A percentile compares a stretch with the other conserved stretches of the same genome.
Evolutionary conservation across 2,113 vertebrate genomes (phyloP).

Genomic region (Triplophysa rosa): DNA sequence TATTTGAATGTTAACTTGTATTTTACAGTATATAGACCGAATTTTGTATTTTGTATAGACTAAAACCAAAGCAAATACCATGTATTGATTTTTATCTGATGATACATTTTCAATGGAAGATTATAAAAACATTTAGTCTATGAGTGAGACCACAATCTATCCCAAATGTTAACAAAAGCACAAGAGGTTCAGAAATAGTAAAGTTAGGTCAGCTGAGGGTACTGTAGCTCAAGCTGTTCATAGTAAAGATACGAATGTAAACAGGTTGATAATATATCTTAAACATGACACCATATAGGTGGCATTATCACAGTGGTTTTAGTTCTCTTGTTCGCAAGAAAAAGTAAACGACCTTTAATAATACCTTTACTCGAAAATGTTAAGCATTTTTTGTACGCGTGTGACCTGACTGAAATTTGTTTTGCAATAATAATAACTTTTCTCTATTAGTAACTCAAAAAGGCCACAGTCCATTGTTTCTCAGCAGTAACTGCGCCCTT

Average conservation of each 20-base stretch:
- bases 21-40: too few relatives aligned
- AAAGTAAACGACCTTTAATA: background rate
- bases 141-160: too few relatives aligned
- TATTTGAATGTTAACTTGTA: background rate
- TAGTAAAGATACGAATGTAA: conserved; percentile 11
- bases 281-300: conserved; percentile 2
- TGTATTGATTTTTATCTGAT: background rate
- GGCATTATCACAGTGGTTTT: background rate
- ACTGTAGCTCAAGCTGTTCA: background rate
- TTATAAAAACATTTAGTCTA: background rate
- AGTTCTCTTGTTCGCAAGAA: background rate
- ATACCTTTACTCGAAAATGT: conserved; percentile 20
- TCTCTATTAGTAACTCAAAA: conserved; percentile 43
- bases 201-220: background rate
- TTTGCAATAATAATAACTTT: conserved; percentile 25
- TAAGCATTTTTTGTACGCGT: conserved; percentile 45
- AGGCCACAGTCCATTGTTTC: conserved; percentile 61
- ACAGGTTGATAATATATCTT: background rate
- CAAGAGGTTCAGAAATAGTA: background rate
- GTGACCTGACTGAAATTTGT: conserved; percentile 4
- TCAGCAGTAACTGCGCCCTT: conserved; percentile 50
- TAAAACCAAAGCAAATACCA: background rate
- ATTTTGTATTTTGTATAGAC: too few relatives aligned
- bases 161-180: background rate
- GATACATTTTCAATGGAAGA: background rate